Base-by-base conservation (phyloP, 2,113 vertebrate species). In the Poecilia latipinna region DNA sequence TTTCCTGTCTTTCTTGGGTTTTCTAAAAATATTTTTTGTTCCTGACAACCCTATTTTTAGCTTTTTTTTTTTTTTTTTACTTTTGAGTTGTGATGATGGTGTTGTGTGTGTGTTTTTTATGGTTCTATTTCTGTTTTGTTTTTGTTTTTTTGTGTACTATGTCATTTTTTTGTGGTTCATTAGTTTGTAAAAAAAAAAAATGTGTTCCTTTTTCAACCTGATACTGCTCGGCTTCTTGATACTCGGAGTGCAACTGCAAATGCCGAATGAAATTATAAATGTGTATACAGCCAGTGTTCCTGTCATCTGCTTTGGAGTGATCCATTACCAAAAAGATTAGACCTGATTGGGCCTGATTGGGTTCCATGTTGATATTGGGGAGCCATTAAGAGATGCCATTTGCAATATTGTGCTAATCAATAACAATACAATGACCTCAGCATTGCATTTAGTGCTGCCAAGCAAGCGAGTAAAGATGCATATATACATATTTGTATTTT, bases 231-330 rank as follows among this genome's bases (percentile, higher is more conserved):
- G 91, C 91, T 94, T 91, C 74, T 92, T 88, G 85, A 91, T 57
- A 88, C 90, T 86, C 79, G 79, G 71, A 90, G 84, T 89, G 82
- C 83, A 88, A 88, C 89, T 87, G 79, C 85, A 86, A 91, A 91
- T 88, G 86, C 86, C 75, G 79, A 89, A 91, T 81, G 80, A 86
- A 79, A 89, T 82, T 84, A 79, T 88, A 82, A 78, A 86, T 91
- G 90, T 91, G 83, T 83, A 76, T 80, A 80, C 93, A 93, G 93
- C 91, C 92, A 91, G 94, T 93, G 91, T 95, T 95, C 89, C 93
- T 94, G 92, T 87, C 88, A 91, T 92, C 90, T 86, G 72, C 81
- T 90, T 86, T 84, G 65, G 67, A 85, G 77, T 70, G 37, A 88
- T 72, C 80, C 76, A 84, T 90, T 85, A 78, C 74, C 64, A 70